Evolutionary conservation across 2,113 vertebrate genomes (phyloP).

Genomic region (Alethe castanea): DNA sequence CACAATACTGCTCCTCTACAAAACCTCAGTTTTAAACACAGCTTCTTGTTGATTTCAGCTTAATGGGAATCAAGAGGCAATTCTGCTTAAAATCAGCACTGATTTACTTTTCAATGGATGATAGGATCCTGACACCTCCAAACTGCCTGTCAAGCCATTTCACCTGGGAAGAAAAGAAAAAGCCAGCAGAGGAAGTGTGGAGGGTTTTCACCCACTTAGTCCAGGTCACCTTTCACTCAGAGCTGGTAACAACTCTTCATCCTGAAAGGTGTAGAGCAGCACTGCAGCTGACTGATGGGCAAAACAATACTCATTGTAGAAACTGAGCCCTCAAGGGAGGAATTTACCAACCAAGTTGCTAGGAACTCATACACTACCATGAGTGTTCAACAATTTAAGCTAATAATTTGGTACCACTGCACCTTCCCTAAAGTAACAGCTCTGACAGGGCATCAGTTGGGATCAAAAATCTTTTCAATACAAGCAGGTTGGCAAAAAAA

Average conservation of each 20-base stretch:
- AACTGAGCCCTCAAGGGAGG: background rate
- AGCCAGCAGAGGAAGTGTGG: background rate
- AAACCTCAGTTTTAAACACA: background rate
- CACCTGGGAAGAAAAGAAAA: background rate
- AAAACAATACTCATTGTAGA: background rate
- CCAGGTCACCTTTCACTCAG: background rate
- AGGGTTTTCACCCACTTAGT: conserved; percentile 54
- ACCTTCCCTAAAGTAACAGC: background rate
- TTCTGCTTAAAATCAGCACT: background rate
- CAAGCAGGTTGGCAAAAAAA: background rate
- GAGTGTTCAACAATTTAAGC: background rate
- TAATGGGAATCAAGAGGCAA: background rate
- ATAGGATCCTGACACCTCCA: background rate
- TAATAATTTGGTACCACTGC: background rate
- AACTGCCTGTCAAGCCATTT: background rate
- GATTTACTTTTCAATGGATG: background rate
- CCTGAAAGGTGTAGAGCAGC: conserved; percentile 53
- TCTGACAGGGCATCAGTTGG: background rate
- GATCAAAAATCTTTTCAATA: background rate
- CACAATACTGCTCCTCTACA: background rate
- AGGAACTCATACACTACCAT: background rate
- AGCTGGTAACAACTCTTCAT: conserved; percentile 55
- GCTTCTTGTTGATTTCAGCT: background rate
- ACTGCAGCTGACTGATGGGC: conserved; percentile 53
- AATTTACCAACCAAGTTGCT: background rate